A percentile compares a stretch with the other conserved stretches of the same genome.
Evolutionary conservation across 1,140 invertebrate genomes (phyloP).

Genomic region (Heliconius melpomene): DNA sequence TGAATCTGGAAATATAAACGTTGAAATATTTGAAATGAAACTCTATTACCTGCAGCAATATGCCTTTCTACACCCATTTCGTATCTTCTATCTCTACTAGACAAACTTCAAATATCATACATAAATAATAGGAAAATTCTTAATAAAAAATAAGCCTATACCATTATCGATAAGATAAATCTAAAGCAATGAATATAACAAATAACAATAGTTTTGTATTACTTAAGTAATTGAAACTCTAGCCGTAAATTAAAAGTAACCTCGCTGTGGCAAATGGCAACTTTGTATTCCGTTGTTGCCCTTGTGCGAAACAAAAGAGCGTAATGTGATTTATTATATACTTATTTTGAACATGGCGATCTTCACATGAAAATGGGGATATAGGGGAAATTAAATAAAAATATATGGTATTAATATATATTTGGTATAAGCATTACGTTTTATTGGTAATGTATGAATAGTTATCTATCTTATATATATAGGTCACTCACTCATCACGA

Average conservation of each 20-base stretch:
- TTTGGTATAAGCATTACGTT: not conserved
- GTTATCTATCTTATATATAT: too few species aligned
- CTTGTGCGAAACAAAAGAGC: not conserved
- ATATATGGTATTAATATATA: not conserved
- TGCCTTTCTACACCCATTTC: too few species aligned
- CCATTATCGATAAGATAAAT: not conserved
- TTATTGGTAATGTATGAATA: too few species aligned
- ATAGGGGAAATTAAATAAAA: not conserved
- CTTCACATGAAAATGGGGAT: not conserved
- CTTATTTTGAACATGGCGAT: not conserved
- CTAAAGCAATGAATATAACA: not conserved
- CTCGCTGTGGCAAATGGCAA: not conserved
- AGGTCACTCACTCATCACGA: too few species aligned
- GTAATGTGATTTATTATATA: not conserved
- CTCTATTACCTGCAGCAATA: too few species aligned
- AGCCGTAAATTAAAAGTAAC: conserved; percentile 6
- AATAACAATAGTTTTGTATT: not conserved
- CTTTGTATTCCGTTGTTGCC: conserved; percentile 2
- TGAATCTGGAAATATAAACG: too few species aligned
- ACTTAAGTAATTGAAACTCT: conserved; percentile 6
- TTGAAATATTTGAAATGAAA: too few species aligned
- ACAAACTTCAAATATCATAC: too few species aligned
- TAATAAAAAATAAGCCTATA: not conserved
- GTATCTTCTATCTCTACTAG: too few species aligned
- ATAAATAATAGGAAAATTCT: too few species aligned